Conservation (phyloP, 2,797 vertebrate species). For the Fistularia commersonii region DNA sequence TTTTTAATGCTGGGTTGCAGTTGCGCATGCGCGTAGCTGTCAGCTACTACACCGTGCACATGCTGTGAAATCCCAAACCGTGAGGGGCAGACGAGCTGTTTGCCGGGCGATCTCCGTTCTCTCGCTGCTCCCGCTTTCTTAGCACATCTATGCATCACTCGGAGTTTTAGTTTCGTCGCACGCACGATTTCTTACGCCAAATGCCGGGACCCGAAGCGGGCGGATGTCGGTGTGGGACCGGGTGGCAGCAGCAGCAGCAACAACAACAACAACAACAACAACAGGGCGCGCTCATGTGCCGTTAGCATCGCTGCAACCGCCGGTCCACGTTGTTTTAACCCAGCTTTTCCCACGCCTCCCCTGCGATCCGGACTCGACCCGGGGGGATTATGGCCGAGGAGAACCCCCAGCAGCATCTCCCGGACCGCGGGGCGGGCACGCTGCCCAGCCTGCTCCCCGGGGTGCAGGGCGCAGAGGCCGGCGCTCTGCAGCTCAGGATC, state of each 20-base stretch:
- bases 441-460: conserved; percentile 84
- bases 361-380: conserved; percentile 35
- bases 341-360: conserved; percentile 19
- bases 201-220: conserved; percentile 33
- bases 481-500: conserved; percentile 90
- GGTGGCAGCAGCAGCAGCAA: conserved; percentile 32
- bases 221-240: conserved; percentile 51
- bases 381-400: conserved; percentile 85
- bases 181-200: conserved; percentile 5
- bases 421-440: conserved; percentile 70
- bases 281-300: conserved; percentile 60
- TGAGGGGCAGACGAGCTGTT: conserved; percentile 36
- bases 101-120: conserved; percentile 20
- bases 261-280: conserved; percentile 42
- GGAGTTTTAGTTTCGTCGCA: conserved; percentile 4
- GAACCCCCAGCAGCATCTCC: conserved; percentile 66
- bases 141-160: neutral
- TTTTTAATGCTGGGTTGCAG: conserved; percentile 32
- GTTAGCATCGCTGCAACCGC: conserved; percentile 48
- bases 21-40: conserved; percentile 54
- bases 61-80: conserved; percentile 52
- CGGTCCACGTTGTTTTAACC: conserved; percentile 45
- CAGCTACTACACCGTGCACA: conserved; percentile 56
- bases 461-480: conserved; percentile 87
- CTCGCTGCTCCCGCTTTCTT: conserved; percentile 12